Percentiles rank a stretch among this genome's conserved stretches.
Evolutionary conservation across 2,797 vertebrate genomes (phyloP).

Genomic region (Pseudopleuronectes americanus): DNA sequence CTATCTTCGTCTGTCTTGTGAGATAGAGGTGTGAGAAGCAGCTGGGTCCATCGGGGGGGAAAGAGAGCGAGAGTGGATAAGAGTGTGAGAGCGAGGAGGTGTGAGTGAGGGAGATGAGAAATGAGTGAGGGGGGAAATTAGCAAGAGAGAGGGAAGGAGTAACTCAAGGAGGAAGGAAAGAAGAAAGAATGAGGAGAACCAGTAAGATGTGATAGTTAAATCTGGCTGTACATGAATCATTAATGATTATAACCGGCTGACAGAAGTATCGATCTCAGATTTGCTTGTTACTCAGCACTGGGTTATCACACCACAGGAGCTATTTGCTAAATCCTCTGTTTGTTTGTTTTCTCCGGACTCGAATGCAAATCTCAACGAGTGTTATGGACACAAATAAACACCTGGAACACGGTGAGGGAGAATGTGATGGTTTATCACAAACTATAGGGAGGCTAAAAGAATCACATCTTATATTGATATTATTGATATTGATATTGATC

Average conservation of each 20-base stretch:
- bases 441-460: slow-evolving; percentile 8
- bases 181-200: slow-evolving; percentile 16
- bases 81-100: slow-evolving; percentile 31
- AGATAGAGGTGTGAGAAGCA: slow-evolving; percentile 68
- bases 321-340: no score
- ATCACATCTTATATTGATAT: no score
- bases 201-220: slow-evolving; percentile 24
- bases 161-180: slow-evolving; percentile 7
- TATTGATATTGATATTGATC: no score
- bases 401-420: slow-evolving; percentile 39
- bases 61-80: slow-evolving; percentile 12
- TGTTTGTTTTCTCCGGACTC: slow-evolving; percentile 36
- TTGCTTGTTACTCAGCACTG: background rate
- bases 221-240: no score
- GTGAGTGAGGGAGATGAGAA: slow-evolving; percentile 34
- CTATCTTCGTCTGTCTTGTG: slow-evolving; percentile 49
- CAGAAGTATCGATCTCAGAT: slow-evolving; percentile 41
- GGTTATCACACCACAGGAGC: no score
- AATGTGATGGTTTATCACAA: slow-evolving; percentile 26
- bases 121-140: slow-evolving; percentile 5
- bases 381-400: slow-evolving; percentile 43
- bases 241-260: slow-evolving; percentile 11
- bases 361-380: slow-evolving; percentile 50
- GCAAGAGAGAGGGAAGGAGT: slow-evolving; percentile 1
- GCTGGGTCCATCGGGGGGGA: slow-evolving; percentile 42